Conservation (phyloP, 2,113 vertebrate genomes). For the Setophaga kirtlandii region DNA sequence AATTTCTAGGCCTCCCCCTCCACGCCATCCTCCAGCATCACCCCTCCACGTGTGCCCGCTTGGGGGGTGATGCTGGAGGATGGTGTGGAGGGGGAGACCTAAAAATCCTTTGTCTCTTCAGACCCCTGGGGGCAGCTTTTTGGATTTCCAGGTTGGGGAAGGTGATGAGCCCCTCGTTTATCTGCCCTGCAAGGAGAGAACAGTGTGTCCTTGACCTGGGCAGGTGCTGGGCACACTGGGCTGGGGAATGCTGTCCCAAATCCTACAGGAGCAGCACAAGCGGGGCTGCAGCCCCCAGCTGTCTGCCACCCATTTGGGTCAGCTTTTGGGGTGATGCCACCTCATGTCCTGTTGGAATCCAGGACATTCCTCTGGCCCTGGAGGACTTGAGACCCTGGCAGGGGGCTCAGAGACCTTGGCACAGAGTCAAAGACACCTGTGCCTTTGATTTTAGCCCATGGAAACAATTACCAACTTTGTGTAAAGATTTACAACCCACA, state of each 20-base stretch:
- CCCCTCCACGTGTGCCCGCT: accelerated
- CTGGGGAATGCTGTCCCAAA: background rate
- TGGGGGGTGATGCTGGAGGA: too few relatives aligned
- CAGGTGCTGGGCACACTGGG: background rate
- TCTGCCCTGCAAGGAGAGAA: background rate
- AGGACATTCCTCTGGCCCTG: too few relatives aligned
- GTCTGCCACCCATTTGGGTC: background rate
- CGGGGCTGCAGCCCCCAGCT: background rate
- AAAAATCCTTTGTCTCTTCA: background rate
- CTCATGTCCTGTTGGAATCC: background rate
- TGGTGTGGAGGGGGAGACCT: too few relatives aligned
- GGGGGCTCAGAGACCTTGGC: too few relatives aligned
- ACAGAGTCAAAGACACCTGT: too few relatives aligned
- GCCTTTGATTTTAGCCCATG: too few relatives aligned
- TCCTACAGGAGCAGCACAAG: background rate
- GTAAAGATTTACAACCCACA: too few relatives aligned
- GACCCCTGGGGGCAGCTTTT: background rate
- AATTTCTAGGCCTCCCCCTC: background rate
- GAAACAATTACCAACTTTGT: too few relatives aligned
- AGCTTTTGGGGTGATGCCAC: background rate
- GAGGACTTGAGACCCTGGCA: too few relatives aligned
- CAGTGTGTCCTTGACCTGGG: constrained; percentile 23
- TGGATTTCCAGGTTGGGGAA: background rate
- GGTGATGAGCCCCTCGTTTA: background rate
- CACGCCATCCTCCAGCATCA: background rate